These are phyloP conservation scores for Athalia circularis DNA, from an alignment of 2,888 invertebrate genomes.

Conservation along the genomic window DNA sequence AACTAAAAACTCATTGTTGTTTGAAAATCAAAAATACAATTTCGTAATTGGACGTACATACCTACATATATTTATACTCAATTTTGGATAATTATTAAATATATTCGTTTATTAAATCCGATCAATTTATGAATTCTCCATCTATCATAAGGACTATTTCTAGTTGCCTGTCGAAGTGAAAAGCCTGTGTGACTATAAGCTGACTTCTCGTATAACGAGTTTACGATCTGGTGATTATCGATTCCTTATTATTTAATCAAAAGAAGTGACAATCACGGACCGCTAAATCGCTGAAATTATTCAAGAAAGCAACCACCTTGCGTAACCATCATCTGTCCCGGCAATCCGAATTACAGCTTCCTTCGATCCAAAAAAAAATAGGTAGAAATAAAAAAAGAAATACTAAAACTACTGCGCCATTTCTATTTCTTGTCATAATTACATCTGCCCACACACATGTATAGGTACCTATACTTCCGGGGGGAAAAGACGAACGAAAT, in stretches of 20 bases:
- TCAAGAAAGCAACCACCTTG: not conserved
- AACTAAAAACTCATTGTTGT: constrained; percentile 22
- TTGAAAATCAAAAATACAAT: not conserved
- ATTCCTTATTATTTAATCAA: not conserved
- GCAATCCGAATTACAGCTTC: too few species aligned
- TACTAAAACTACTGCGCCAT: too few species aligned
- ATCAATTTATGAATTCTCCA: not conserved
- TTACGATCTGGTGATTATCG: constrained; percentile 13
- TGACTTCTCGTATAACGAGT: not conserved
- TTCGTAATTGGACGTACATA: not conserved
- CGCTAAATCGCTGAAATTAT: not conserved
- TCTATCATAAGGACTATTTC: not conserved
- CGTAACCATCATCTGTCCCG: not conserved
- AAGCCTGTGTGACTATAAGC: not conserved
- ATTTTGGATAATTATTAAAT: not conserved
- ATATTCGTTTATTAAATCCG: constrained; percentile 1
- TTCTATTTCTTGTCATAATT: too few species aligned
- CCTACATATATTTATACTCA: constrained; percentile 13
- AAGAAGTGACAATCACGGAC: constrained; percentile 1
- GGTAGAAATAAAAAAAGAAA: too few species aligned
- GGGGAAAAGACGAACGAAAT: too few species aligned
- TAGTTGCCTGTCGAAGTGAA: constrained; percentile 2
- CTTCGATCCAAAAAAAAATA: too few species aligned
- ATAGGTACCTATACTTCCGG: too few species aligned
- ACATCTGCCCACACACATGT: too few species aligned